Conservation (phyloP, 2,113 vertebrate genomes). For the Oxyruncus cristatus region DNA sequence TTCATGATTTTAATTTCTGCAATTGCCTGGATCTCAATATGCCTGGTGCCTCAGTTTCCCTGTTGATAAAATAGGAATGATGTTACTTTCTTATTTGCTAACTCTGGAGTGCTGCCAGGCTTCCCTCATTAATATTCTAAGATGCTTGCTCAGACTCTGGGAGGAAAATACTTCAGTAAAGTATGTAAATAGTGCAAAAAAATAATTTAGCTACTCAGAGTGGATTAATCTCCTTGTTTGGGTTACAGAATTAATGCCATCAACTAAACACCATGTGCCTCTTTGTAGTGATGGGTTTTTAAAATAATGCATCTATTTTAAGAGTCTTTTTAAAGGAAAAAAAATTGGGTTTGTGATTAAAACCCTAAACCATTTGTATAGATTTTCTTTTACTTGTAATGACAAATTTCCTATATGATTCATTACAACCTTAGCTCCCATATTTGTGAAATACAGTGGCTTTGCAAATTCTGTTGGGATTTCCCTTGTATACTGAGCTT, state of each 20-base stretch:
- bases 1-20: neutral
- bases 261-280: neutral
- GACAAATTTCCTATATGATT: neutral
- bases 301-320: neutral
- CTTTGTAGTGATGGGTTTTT: neutral
- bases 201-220: constrained; percentile 1
- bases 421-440: neutral
- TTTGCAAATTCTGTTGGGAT: neutral
- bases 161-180: constrained; percentile 50
- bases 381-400: neutral
- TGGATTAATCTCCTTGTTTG: constrained; percentile 42
- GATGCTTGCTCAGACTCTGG: neutral
- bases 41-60: constrained; percentile 23
- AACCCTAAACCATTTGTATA: neutral
- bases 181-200: constrained; percentile 50
- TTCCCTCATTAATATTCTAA: constrained; percentile 25
- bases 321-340: neutral
- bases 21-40: neutral
- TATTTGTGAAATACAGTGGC: neutral
- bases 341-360: neutral
- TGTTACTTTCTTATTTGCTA: neutral
- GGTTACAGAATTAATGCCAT: constrained; percentile 4
- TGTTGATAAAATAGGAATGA: neutral
- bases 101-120: neutral
- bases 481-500: neutral